Evolutionary conservation across 2,113 vertebrate species (phyloP), one percentile per base, ranked within the genome.

Genomic region (Brevimyrus niger): DNA sequence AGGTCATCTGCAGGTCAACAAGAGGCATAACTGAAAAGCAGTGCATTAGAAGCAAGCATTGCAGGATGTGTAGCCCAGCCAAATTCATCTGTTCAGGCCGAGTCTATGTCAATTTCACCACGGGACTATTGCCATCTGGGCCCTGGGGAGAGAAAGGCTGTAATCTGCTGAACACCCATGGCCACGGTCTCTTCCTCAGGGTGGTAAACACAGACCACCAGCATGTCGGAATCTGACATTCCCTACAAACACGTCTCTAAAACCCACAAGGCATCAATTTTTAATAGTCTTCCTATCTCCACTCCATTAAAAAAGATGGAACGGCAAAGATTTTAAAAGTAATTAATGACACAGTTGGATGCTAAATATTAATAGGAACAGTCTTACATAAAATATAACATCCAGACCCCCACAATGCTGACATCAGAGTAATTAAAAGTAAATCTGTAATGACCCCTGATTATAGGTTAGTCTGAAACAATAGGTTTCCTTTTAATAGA

Each of bases 281-380:
- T 97, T 97, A 96, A 97, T 97, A 96, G 93, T 94, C 93, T 94
- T 94, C 95, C 95, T 97, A 95, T 97, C 96, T 95, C 94, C 94
- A 96, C 96, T 96, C 96, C 96, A 97, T 98, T 97, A 97, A 97
- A 93, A 96, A 96, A 96, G 96, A 97, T 96, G 96, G 96, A 97
- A 96, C 94, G 95, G 96, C 95, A 96, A 96, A 96, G 95, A 96
- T 95, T 97, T 98, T 97, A 96, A 87, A 96, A 97, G 97, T 98
- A 98, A 99, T 98, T 98, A 99, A 98, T 98, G 97, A 97, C 96
- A 97, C 97, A 97, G 96, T 97, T 97, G 97, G 97, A 96, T 97
- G 95, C 96, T 98, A 97, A 98, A 98, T 98, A 98, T 98, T 98
- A 98, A 99, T 97, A 97, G 95, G 96, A 97, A 97, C 94, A 96